Evolutionary conservation across 2,797 vertebrate genomes (phyloP), one percentile per base, ranked within the genome.

Genomic region (Notolabrus celidotus): DNA sequence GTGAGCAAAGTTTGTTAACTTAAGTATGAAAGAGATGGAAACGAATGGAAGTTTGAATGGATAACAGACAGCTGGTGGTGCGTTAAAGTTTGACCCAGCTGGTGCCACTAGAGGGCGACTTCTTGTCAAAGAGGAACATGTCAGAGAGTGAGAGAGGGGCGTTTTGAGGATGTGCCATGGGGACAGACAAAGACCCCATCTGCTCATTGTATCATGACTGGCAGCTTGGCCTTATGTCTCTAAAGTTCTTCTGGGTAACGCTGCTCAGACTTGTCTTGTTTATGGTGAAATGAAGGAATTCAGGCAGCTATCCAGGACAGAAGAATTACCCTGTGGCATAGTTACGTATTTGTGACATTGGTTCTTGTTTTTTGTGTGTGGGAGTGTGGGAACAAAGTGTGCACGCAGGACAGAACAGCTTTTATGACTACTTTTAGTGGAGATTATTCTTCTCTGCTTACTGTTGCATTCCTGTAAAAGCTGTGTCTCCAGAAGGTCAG

Each of bases 201-300:
- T 91, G 83, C 38, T 80, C 57, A 59, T 58, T 70, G 73, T 79
- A 82, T 84, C 61, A 79, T 66, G 55, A 67, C 81, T 72, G 70
- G 60, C 71, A 82, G 64, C 60, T 58, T 63, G 58, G 77, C 60
- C 70, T 73, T 39, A 65, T 43, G 52, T 66, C 47, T 57, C 54
- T 20, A 60, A 49, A 67, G 45, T 50, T 78, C 67, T 65, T 72
- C 33, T 41, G 53, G 43, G 63, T 58, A 50, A 7, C 61, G 23
- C 27, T 54, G 66, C 59, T 72, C 23, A 42, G 42, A 46, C 36
- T 58, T 31, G 46, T 27, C 39, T 67, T 47, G 36, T 72, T 71
- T 71, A 1, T 15, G 25, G 29, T 15, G 10, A 36, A 71, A 62
- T 38, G 34, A 7, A 51, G 41, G 42, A 60, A 67, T 55, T 67